Base-by-base conservation (phyloP, 35 echinoderm and acorn worm species). In the Chiridota heheva region DNA sequence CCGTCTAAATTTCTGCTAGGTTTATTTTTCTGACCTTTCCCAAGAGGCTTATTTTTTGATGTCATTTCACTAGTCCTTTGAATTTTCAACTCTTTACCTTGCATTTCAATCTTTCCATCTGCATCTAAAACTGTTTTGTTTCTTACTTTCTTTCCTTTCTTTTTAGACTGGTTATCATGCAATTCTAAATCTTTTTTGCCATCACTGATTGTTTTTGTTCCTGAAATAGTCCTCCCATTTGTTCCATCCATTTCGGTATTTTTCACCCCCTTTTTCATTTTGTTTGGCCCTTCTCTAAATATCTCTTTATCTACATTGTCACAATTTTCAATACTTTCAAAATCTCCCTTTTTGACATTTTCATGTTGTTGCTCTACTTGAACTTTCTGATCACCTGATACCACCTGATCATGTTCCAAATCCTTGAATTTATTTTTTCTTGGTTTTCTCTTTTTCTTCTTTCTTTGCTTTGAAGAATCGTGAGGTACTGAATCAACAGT, bases 371-470 rank as follows among this genome's bases (percentile, higher is more conserved):
- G 28, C 65, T 44, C 79, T 73, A 51, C 37, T 17, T 60, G 59
- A 8, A 20, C n/a, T 16, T 77, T 20, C 12, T 18, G 8, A 15
- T 65, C 20, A 60, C 20, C 16, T 6, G 5, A 4, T 33, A 53
- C 10, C 22, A 13, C 48, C 10, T 10, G 10, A 53, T 22, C 22
- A 13, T 53, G 10, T 5, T 36, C 29, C 69, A 41, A 37, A 42
- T 49, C 76, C 36, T 86, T 86, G 47, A 86, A 86, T 81, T 91
- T 91, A 51, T 91, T 91, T 43, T 91, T 81, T 59, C 75, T 80
- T 36, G 89, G 74, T 41, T 86, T 91, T 55, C 89, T 68, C 44
- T 91, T 90, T 55, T 72, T 49, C 35, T 76, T 90, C 58, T 90
- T 90, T n/a, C n/a, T n/a, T n/a, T n/a, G n/a, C n/a, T n/a, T n/a